Base-by-base conservation (phyloP, 30 jellyfish, hydroid and myxozoan genomes). In the Clytia hemisphaerica region DNA sequence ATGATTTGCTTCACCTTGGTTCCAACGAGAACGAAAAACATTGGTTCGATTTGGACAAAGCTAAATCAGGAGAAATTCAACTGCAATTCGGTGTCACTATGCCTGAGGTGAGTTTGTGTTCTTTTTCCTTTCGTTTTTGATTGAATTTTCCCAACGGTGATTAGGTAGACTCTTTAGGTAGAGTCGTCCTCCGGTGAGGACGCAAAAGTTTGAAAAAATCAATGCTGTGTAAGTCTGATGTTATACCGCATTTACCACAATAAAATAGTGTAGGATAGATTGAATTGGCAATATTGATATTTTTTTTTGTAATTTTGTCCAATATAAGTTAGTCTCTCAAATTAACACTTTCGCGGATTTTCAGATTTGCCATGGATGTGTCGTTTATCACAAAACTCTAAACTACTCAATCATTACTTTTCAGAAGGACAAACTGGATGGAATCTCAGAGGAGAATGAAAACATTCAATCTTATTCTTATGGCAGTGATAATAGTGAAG, bases 61-160 rank as follows among this genome's bases (percentile, higher is more conserved):
- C 85, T 42, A 75, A 78, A 62, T 38, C 83, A 35, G 97, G 97
- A 19, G 97, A 88, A 62, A 68, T 88, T 25, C 93, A 77, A 69
- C 47, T 88, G 67, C n/a, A 89, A 1, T 55, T 88, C 40, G 51
- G 59, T 16, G 93, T 76, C 16, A 53, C 34, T 6, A 63, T 75
- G 22, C 94, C 94, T 2, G 79, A 76, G 84, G 93, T 68, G 53
- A 40, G 16, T 16, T 40, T 46, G 9, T 9, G 18, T 31, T n/a
- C 2, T 26, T n/a, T 4, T 46, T 46, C 3, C 60, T 46, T 9
- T 9, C 25, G 18, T 46, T 46, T 9, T 46, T 46, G 9, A n/a
- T 46, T n/a, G 60, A 46, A 30, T 46, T 26, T n/a, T 4, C 60
- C 19, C 25, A 30, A 46, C 25, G 60, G 60, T 46, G 60, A 4